Evolutionary conservation across 2,888 invertebrate species (phyloP), one percentile per base, ranked within the genome.

Genomic region (Stenodema calcarata): DNA sequence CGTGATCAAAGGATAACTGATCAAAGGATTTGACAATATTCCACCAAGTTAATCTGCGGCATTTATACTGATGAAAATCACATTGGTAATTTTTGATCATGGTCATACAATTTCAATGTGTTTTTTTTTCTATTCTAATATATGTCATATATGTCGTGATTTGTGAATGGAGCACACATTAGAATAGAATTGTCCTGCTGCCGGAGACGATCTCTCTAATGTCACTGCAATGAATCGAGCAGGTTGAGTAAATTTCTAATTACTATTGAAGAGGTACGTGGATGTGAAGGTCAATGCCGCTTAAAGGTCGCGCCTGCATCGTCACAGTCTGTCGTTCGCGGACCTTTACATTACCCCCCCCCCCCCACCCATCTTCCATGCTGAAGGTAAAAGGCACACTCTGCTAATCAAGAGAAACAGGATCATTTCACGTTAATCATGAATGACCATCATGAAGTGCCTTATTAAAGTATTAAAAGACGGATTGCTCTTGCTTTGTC

Each of bases 201-300:
- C 35, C 1, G 0, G 16, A 76, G 23, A 42, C 14, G 42, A 78
- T 78, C 12, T 18, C 44, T 42, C 78, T 78, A 78, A 78, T 78
- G 82, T 82, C 62, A 82, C 54, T 82, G 82, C 41, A 82, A 30
- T 54, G 62, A 62, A 69, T 69, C 28, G 62, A n/a, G 42, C n/a
- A 23, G 82, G n/a, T n/a, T 27, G 41, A 62, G 62, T 82, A 82
- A 69, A 69, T 62, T 11, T 62, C 82, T 82, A 82, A 82, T 82
- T 69, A 82, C 70, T 35, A 69, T 23, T 82, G 23, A 69, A 62
- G 82, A 69, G 80, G 47, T 44, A 78, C 78, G 42, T 12, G 30
- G 82, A 82, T 82, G 82, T 69, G 82, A 82, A 82, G 82, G 82
- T 82, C 82, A 82, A 41, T 69, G 82, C 41, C 82, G 69, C 69